These are phyloP conservation scores for Sarotherodon lohbergeri DNA, from an alignment of 2,113 vertebrate species.

Conservation along the genomic window DNA sequence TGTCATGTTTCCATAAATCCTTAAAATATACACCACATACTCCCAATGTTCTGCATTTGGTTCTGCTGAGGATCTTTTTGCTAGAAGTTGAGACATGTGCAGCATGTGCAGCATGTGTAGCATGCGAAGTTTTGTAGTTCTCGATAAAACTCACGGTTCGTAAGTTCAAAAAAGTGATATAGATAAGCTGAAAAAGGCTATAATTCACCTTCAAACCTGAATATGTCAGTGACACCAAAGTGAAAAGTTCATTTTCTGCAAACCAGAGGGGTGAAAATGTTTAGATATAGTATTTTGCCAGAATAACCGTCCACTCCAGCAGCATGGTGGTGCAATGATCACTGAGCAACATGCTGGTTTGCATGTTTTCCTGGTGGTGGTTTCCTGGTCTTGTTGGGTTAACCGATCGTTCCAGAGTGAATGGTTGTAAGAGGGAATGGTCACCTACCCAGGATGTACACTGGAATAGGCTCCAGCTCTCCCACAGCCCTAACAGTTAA, in stretches of 20 bases:
- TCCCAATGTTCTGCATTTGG: background rate
- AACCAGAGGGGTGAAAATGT: fast-evolving
- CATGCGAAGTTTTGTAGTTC: background rate
- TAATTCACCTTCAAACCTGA: background rate
- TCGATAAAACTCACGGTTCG: fast-evolving
- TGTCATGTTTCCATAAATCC: background rate
- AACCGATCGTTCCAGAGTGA: fast-evolving
- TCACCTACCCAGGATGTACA: background rate
- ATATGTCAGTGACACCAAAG: background rate
- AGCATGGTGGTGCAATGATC: background rate
- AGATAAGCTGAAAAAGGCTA: background rate
- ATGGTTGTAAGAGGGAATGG: fast-evolving
- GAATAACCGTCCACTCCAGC: background rate
- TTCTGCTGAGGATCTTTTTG: background rate
- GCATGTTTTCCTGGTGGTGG: background rate
- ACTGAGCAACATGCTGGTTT: background rate
- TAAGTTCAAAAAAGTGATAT: fast-evolving
- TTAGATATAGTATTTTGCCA: background rate
- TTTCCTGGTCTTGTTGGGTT: background rate
- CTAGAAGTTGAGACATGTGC: background rate
- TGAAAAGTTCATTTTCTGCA: background rate
- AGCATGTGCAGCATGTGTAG: background rate
- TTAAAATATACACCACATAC: background rate
- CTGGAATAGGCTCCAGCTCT: background rate
- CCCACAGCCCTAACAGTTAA: background rate